Evolutionary conservation across 2,888 invertebrate genomes (phyloP).

Genomic region (Exocentrus adspersus): DNA sequence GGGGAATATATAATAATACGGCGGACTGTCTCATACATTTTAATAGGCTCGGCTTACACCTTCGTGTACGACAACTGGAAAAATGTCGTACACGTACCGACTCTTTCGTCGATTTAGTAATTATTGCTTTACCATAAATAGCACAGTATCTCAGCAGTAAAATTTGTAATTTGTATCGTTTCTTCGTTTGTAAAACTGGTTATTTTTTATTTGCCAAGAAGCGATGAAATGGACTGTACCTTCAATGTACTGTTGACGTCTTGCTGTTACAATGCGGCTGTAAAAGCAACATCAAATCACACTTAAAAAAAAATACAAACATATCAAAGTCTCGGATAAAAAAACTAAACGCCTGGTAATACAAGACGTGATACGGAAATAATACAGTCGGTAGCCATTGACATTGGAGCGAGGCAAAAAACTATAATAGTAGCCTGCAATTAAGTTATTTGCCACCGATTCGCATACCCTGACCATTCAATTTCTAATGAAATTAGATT

Average conservation of each 20-base stretch:
- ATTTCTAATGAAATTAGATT: not conserved
- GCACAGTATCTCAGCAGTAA: too few relatives aligned
- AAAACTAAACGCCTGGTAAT: not conserved
- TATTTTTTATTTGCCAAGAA: too few relatives aligned
- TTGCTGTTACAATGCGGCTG: too few relatives aligned
- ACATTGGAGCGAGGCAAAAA: not conserved
- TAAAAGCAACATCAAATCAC: too few relatives aligned
- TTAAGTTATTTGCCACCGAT: not conserved
- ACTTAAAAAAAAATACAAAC: too few relatives aligned
- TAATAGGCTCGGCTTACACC: slow-evolving; percentile 9
- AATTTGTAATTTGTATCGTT: too few relatives aligned
- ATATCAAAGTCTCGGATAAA: not conserved
- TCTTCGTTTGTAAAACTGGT: too few relatives aligned
- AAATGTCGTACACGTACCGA: too few relatives aligned
- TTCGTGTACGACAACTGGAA: not conserved
- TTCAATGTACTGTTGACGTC: too few relatives aligned
- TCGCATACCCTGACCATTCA: not conserved
- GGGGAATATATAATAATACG: slow-evolving; percentile 17
- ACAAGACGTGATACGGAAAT: not conserved
- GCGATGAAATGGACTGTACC: too few relatives aligned
- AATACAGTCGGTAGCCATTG: not conserved
- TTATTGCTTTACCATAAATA: too few relatives aligned
- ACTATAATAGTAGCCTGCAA: not conserved
- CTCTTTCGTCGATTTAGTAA: too few relatives aligned
- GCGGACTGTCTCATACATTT: slow-evolving; percentile 20